Percentiles rank a stretch among this genome's conserved stretches.
Evolutionary conservation across 1,140 invertebrate species (phyloP).

Genomic region (Drosophila ercepeae): DNA sequence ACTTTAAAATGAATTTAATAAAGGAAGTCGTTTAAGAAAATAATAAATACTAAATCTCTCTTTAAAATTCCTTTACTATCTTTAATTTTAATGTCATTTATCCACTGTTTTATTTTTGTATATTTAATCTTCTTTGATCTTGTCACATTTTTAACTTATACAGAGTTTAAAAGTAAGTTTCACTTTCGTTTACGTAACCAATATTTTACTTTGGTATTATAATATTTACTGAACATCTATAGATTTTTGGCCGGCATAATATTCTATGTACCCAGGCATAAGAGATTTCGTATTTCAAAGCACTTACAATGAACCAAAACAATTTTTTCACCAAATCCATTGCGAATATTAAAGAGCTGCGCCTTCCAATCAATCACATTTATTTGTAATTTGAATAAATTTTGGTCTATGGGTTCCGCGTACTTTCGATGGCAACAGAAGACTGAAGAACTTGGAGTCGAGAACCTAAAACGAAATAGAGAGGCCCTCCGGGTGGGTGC

Average conservation of each 20-base stretch:
- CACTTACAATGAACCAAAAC: slow-evolving; percentile 68
- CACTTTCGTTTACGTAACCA: too few species aligned
- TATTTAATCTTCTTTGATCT: background rate
- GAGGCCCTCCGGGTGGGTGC: slow-evolving; percentile 15
- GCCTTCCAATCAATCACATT: slow-evolving; percentile 19
- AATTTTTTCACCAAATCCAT: slow-evolving; percentile 47
- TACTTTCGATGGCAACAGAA: slow-evolving; percentile 43
- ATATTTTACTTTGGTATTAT: too few species aligned
- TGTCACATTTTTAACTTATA: background rate
- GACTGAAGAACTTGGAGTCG: slow-evolving; percentile 46
- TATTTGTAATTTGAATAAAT: slow-evolving; percentile 6
- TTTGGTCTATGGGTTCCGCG: slow-evolving; percentile 37
- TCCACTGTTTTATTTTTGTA: too few species aligned
- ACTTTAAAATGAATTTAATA: too few species aligned
- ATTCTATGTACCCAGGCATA: background rate
- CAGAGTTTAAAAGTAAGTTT: too few species aligned
- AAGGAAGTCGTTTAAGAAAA: too few species aligned
- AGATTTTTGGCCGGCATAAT: background rate
- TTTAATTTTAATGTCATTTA: too few species aligned
- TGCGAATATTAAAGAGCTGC: slow-evolving; percentile 51
- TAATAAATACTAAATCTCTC: too few species aligned
- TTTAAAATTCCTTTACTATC: too few species aligned
- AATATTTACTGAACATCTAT: too few species aligned
- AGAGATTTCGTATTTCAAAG: background rate
- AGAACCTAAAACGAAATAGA: slow-evolving; percentile 27